Base-by-base conservation (phyloP, 2,113 vertebrate genomes). In the Bambusicola thoracicus region DNA sequence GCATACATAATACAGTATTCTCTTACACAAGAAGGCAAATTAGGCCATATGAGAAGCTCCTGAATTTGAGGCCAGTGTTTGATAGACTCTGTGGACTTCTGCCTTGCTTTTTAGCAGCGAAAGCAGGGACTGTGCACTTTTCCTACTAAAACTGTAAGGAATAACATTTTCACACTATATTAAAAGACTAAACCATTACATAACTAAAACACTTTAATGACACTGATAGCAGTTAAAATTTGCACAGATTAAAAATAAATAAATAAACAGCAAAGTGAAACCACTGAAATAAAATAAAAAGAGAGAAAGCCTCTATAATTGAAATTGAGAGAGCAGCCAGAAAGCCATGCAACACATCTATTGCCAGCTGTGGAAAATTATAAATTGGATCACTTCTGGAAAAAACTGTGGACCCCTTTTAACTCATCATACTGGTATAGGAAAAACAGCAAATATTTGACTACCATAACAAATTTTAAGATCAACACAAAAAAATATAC, bases 351-450 rank as follows among this genome's bases (percentile, higher is more conserved):
- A 81, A 96, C 82, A 96, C 32, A 93, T 87, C 76, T 74, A 92
- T 13, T 96, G 92, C 95, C 76, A 93, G 80, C 88, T 95, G 95
- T 93, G 88, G 61, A 96, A 96, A 96, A 96, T 92, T 78, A 88
- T 86, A 95, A 96, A 96, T 94, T 93, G 95, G 96, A 96, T 95
- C 92, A 94, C 85, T 94, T 88, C 55, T 95, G 68, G 76, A 93
- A 93, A 53, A 93, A 96, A 95, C 79, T 88, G 90, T 83, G 82
- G 88, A 78, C 73, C 90, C 49, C 67, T 95, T 96, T 96, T 91
- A 95, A 93, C 92, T 94, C 87, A 78, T 81, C 90, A 88, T 18
- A 84, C 68, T 13, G 6, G 68, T 65, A 51, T 0, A 63, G 82
- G 85, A 72, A 93, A 93, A 88, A 8, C 18, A 41, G 80, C 72